Base-by-base conservation (phyloP, 2,113 vertebrate genomes). In the Cryptotis parvus region DNA sequence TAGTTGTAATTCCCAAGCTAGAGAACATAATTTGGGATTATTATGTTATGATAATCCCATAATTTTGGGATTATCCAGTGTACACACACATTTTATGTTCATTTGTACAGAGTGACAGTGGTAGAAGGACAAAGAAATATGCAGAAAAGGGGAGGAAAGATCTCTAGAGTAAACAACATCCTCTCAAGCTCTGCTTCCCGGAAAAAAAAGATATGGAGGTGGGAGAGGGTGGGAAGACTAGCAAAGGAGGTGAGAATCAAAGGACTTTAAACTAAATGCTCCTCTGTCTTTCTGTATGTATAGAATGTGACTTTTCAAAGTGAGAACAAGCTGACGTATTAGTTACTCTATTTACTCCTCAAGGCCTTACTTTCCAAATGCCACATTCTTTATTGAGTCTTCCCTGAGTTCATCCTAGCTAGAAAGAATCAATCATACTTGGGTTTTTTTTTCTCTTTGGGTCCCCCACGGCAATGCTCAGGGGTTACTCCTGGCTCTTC, bases 301-400 rank as follows among this genome's bases (percentile, higher is more conserved):
- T 5, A 39, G 18, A 75, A 70, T 4, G 55, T 45, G 82, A 79
- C 92, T 82, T 95, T 88, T 91, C 78, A 18, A 58, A 70, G 35
- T 18, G 4, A 41, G 80, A 80, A 85, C 37, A 45, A 49, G 55
- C 88, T 85, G 85, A 5, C 12, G 3, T 61, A 74, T 31, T 27
- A 9, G 58, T 75, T 84, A 37, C 78, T 75, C 87, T 75, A 11
- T 27, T 89, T n/a, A 41, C 2, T 81, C 45, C 39, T 58, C 55
- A 73, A 31, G 37, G 49, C 33, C 39, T 4, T 31, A 75, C 72
- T 74, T 43, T n/a, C 80, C 70, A 95, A 89, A 94, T 91, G 94
- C 68, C 80, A 58, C 31, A 33, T 86, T 52, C 68, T 83, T 88
- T 35, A n/a, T 65, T 35, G 41, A 86, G 37, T 37, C 66, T 70